Evolutionary conservation across 2,113 vertebrate genomes (phyloP).

Genomic region (Circaetus cinerascens): DNA sequence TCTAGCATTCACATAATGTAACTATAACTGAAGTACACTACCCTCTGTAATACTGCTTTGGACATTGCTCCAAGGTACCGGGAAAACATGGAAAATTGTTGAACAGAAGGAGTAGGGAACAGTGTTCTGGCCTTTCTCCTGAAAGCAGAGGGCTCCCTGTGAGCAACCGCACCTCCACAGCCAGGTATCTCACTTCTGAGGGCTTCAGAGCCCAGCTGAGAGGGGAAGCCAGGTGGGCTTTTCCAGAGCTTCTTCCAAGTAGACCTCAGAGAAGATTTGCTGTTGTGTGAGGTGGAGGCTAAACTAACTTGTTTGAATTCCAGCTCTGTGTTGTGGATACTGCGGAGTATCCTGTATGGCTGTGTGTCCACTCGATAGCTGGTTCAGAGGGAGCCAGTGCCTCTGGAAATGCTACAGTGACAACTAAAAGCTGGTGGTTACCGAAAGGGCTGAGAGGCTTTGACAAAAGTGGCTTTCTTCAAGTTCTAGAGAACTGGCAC

Average conservation of each 20-base stretch:
- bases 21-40: background rate
- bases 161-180: background rate
- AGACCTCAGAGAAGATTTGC: background rate
- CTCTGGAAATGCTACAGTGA: background rate
- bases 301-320: background rate
- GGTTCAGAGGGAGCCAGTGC: background rate
- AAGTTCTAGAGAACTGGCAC: background rate
- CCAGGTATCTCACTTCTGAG: background rate
- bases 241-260: background rate
- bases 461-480: background rate
- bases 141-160: background rate
- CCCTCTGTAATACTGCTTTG: background rate
- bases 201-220: background rate
- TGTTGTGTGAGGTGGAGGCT: background rate
- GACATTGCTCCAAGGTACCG: background rate
- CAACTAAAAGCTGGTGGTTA: background rate
- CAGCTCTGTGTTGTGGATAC: background rate
- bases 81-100: background rate
- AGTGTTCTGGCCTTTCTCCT: background rate
- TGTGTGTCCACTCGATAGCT: background rate
- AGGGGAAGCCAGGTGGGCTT: background rate
- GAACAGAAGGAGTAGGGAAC: background rate
- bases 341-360: background rate
- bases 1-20: background rate
- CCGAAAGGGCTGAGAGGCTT: background rate